phyloP scores from a whole-genome alignment of 2,113 vertebrate genomes.

The Vidua chalybeata region DNA sequence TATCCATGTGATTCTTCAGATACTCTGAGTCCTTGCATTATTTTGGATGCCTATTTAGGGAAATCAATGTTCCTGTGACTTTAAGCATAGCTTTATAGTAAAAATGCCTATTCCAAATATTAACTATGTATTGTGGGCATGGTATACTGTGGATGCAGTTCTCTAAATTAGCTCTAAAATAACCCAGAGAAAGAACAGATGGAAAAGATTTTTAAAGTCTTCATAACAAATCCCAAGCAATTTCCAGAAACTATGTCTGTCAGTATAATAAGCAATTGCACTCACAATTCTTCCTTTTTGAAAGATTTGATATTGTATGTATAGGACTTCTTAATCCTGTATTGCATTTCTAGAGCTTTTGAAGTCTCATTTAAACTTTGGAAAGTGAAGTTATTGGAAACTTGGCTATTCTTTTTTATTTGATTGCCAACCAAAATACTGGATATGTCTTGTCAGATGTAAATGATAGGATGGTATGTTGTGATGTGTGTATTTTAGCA shows the following conservation, averaged over 20 bases:
- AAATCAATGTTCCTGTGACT: background rate
- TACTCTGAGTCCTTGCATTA: background rate
- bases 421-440: slow-evolving; percentile 58
- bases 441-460: slow-evolving; percentile 61
- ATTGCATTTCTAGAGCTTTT: slow-evolving; percentile 50
- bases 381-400: slow-evolving; percentile 57
- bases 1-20: background rate
- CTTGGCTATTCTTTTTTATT: slow-evolving; percentile 18
- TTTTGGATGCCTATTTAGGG: background rate
- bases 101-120: background rate
- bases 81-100: background rate
- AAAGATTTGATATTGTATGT: slow-evolving; percentile 22
- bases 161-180: background rate
- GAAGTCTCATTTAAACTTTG: slow-evolving; percentile 34
- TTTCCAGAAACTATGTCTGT: slow-evolving; percentile 46
- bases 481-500: slow-evolving; percentile 60
- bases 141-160: background rate
- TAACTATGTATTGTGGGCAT: background rate
- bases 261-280: slow-evolving; percentile 20
- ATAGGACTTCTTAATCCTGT: background rate
- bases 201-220: slow-evolving; percentile 48
- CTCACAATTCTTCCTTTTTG: slow-evolving; percentile 1
- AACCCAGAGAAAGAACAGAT: slow-evolving; percentile 33
- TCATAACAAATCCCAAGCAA: slow-evolving; percentile 1
- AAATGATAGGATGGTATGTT: slow-evolving; percentile 58